These are phyloP conservation scores for Timandra comae DNA, from an alignment of 2,888 invertebrate genomes.

Conservation along the genomic window DNA sequence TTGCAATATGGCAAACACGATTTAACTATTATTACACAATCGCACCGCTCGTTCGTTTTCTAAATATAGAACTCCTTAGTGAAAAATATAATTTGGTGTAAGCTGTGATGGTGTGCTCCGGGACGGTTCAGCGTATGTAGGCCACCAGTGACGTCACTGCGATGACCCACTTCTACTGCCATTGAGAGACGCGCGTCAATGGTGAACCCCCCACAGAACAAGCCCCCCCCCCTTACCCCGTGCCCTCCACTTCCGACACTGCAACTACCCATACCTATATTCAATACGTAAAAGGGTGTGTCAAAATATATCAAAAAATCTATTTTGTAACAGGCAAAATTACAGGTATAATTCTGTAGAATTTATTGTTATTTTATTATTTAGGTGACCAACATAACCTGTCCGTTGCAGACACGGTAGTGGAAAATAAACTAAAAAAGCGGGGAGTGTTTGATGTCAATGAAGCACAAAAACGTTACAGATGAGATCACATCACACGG, in stretches of 20 bases:
- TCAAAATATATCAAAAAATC: conserved; percentile 25
- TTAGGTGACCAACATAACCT: too few species aligned
- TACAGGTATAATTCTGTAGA: too few species aligned
- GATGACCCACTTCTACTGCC: conserved; percentile 66
- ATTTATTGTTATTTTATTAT: too few species aligned
- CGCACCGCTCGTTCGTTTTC: conserved; percentile 28
- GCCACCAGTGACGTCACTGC: conserved; percentile 66
- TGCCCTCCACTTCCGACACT: conserved; percentile 23
- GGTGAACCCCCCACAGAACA: conserved; percentile 44
- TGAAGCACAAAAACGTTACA: too few species aligned
- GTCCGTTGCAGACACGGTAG: too few species aligned
- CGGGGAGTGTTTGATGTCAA: too few species aligned
- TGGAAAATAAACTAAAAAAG: too few species aligned
- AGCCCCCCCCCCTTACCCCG: conserved; percentile 29
- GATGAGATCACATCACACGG: too few species aligned
- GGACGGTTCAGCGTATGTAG: conserved; percentile 68
- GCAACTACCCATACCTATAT: conserved; percentile 27
- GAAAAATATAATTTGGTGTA: conserved; percentile 42
- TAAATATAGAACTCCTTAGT: conserved; percentile 55
- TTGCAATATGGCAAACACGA: background rate
- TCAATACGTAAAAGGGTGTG: conserved; percentile 21
- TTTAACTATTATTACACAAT: conserved; percentile 4
- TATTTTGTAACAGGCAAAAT: conserved; percentile 1
- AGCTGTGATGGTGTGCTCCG: conserved; percentile 33
- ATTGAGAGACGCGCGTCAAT: conserved; percentile 75